Conservation (phyloP, 2,113 vertebrate genomes). For the Tautogolabrus adspersus region DNA sequence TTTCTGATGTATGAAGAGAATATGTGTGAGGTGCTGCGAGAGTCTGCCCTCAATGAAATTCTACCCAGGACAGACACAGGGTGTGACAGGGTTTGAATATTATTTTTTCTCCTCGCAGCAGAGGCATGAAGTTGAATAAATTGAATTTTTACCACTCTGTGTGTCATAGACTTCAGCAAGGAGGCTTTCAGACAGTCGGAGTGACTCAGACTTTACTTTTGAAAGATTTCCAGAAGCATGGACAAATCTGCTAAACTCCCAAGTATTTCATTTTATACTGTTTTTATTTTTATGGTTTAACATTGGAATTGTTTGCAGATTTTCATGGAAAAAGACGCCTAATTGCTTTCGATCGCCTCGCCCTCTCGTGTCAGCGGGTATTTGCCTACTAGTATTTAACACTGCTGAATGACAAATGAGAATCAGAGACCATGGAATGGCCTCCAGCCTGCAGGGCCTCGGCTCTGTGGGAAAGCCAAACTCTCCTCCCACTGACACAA, state of each 20-base stretch:
- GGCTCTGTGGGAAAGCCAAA: constrained; percentile 30
- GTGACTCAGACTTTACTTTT: background rate
- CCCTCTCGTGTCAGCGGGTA: constrained; percentile 71
- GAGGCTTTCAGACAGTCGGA: constrained; percentile 14
- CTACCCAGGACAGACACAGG: constrained; percentile 11
- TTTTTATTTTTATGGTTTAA: background rate
- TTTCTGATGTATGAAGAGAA: constrained; percentile 9
- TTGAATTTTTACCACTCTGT: constrained; percentile 4
- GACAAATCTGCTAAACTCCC: background rate
- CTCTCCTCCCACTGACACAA: constrained; percentile 49
- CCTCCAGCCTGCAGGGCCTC: constrained; percentile 52
- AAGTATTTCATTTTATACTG: constrained; percentile 1
- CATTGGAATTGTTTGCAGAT: constrained; percentile 49
- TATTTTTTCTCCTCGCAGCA: background rate
- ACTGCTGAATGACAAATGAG: constrained; percentile 83
- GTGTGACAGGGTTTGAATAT: constrained; percentile 20
- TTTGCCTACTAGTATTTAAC: constrained; percentile 84
- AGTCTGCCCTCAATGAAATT: constrained; percentile 25
- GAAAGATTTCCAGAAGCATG: background rate
- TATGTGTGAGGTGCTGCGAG: background rate
- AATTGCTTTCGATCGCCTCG: constrained; percentile 82
- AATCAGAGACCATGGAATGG: constrained; percentile 79
- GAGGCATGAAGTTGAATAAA: constrained; percentile 32
- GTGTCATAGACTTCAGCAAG: background rate
- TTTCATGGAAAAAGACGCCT: constrained; percentile 54